Base-by-base conservation (phyloP, 2,888 invertebrate species). In the Miltochrista miniata region DNA sequence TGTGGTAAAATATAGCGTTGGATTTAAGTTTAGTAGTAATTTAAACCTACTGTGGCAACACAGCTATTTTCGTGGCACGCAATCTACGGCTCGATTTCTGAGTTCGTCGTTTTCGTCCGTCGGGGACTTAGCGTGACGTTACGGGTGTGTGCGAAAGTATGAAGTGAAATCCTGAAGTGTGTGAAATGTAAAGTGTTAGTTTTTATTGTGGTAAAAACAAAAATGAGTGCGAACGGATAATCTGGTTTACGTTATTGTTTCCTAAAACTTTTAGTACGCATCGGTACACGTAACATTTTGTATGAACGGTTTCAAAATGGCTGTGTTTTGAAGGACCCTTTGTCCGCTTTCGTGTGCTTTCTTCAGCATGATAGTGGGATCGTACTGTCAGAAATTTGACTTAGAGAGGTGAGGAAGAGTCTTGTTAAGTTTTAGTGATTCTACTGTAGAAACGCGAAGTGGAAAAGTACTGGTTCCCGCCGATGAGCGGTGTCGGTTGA, bases 301-400 rank as follows among this genome's bases (percentile, higher is more conserved):
- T 86, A 81, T 52, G 84, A 81, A 90, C 90, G 74, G 90, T 91
- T 92, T 92, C 94, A 94, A 94, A 93, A 94, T 94, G 94, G 94
- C 94, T 94, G 94, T 93, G 92, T 93, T 93, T 93, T 94, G 93
- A 94, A 93, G 93, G 93, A 93, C 92, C 90, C 93, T 93, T 93
- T 93, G 92, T 92, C 90, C 93, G 86, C 88, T 92, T 93, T 93
- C 92, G 85, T 88, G 76, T 83, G 82, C 92, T 92, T 92, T 90
- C 93, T 92, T 92, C 94, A 94, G 93, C 93, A 94, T 94, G 94
- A 93, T 93, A 94, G 92, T 93, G 92, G 93, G 90, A 92, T 93
- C 92, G 85, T 92, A 93, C 92, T 89, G 86, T 87, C 92, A 92
- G 85, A 92, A 92, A 87, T 83, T 90, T 90, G 82, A 92, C 92